phyloP scores from a whole-genome alignment of 2,113 vertebrate genomes.

The Tupaia tana region DNA sequence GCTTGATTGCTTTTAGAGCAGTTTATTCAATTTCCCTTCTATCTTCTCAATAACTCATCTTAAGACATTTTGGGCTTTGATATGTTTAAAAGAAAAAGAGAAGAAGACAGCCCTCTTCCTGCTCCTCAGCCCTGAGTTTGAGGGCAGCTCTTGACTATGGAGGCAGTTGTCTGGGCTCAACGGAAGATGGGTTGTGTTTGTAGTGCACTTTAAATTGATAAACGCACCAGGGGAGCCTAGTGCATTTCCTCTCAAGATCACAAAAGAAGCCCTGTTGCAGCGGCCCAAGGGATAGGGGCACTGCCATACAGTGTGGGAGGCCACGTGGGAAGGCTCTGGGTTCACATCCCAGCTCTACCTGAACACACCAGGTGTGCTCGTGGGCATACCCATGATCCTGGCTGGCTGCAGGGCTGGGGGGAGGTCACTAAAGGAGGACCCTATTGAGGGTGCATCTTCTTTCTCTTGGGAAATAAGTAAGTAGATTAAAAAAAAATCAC shows the following conservation, averaged over 20 bases:
- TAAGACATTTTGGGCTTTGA: conserved; percentile 60
- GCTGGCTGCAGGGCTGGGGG: too few relatives aligned
- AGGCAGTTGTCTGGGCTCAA: not conserved
- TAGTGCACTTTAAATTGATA: not conserved
- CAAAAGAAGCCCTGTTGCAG: not conserved
- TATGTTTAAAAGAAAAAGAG: not conserved
- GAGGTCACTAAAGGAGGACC: too few relatives aligned
- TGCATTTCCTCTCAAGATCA: conserved; percentile 1
- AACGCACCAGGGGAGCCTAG: not conserved
- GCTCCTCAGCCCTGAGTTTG: not conserved
- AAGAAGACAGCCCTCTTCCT: not conserved
- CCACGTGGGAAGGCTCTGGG: too few relatives aligned
- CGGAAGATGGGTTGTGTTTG: not conserved
- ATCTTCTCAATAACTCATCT: conserved; percentile 69
- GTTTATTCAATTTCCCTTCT: conserved; percentile 63
- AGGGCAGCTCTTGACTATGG: not conserved
- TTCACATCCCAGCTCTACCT: too few relatives aligned
- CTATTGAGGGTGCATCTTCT: too few relatives aligned
- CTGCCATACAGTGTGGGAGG: too few relatives aligned
- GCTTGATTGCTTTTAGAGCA: conserved; percentile 70
- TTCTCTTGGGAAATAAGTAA: too few relatives aligned
- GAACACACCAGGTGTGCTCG: too few relatives aligned
- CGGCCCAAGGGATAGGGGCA: too few relatives aligned
- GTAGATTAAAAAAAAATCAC: not conserved
- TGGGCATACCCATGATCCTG: too few relatives aligned